These are phyloP conservation scores for Colistium nudipinnis DNA, from an alignment of 2,113 vertebrate species.

Conservation along the genomic window DNA sequence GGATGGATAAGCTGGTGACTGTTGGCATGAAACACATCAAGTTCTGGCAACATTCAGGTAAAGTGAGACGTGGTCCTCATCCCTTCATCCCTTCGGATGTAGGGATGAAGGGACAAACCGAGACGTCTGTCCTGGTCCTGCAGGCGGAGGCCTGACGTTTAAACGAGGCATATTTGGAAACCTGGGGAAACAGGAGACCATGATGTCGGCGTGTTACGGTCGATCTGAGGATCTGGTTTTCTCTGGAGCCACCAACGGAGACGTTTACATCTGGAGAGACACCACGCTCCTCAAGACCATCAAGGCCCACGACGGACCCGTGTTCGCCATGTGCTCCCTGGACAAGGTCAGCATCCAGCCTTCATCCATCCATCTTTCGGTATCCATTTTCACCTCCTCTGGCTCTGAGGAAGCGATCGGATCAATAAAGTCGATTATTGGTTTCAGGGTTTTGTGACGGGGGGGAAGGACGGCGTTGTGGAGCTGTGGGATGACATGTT, in stretches of 20 bases:
- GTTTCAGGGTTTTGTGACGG: conserved; percentile 95
- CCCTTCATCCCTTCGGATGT: not conserved
- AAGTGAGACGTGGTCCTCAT: not conserved
- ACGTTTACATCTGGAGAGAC: conserved; percentile 97
- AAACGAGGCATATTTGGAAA: conserved; percentile 91
- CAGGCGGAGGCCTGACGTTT: conserved; percentile 95
- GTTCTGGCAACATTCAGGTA: conserved; percentile 97
- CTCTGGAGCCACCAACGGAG: conserved; percentile 93
- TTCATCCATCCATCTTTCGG: not conserved
- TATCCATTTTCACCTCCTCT: not conserved
- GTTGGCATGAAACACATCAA: conserved; percentile 97
- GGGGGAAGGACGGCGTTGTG: conserved; percentile 96
- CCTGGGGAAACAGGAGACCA: conserved; percentile 90
- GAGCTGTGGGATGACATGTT: conserved; percentile 99
- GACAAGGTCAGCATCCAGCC: conserved; percentile 87
- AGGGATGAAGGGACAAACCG: not conserved
- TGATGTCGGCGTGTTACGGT: conserved; percentile 95
- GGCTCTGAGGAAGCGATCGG: not conserved
- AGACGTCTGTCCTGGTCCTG: not conserved
- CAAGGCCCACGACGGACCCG: conserved; percentile 96
- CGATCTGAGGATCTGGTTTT: conserved; percentile 91
- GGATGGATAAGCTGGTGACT: conserved; percentile 92
- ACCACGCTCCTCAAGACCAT: conserved; percentile 90
- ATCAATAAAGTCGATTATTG: not conserved
- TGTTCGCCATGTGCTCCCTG: conserved; percentile 96